phyloP scores from a whole-genome alignment of 2,888 invertebrate genomes.

The Hypolimnas misippus region DNA sequence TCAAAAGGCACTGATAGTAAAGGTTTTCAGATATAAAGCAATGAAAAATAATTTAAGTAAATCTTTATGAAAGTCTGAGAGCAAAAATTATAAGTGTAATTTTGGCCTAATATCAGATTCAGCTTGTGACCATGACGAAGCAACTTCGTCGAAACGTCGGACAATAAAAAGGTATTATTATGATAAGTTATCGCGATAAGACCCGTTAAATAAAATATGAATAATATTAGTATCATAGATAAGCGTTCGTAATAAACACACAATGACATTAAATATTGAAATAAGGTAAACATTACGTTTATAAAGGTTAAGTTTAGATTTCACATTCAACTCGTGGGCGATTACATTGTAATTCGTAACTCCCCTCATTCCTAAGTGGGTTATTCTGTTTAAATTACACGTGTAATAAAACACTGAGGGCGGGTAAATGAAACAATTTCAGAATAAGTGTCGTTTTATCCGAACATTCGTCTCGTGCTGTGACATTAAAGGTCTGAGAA shows the following conservation, averaged over 20 bases:
- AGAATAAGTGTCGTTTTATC: conserved; percentile 37
- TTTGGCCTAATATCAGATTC: no score
- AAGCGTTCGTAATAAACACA: background rate
- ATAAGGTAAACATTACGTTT: background rate
- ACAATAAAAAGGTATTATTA: no score
- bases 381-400: conserved; percentile 47
- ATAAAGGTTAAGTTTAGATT: conserved; percentile 14
- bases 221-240: background rate
- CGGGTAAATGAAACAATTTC: conserved; percentile 47
- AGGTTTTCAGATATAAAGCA: no score
- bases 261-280: background rate
- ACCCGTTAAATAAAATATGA: no score
- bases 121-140: no score
- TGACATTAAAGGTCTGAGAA: conserved; percentile 9
- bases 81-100: no score
- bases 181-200: no score
- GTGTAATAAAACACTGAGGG: conserved; percentile 44
- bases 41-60: no score
- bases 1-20: no score
- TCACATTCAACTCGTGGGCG: conserved; percentile 32
- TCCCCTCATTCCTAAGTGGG: conserved; percentile 36
- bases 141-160: no score
- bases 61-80: no score
- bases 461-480: conserved; percentile 32
- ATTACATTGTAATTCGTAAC: conserved; percentile 31